Evolutionary conservation across 2,797 vertebrate genomes (phyloP).

Genomic region (Platalea minor): DNA sequence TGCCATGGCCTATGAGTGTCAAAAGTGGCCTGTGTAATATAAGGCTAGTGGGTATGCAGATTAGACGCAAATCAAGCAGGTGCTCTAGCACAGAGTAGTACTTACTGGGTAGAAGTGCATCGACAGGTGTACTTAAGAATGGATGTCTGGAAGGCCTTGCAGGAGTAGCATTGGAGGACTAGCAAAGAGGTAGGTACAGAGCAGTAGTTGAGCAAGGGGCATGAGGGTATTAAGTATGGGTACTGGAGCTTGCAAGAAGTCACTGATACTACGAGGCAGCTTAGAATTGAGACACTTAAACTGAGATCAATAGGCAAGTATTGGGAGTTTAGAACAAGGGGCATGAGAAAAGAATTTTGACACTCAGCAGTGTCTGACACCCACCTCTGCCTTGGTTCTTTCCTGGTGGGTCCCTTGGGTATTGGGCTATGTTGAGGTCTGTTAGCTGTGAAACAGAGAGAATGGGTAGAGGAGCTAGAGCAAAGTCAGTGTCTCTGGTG

Average conservation of each 20-base stretch:
- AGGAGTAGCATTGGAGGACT: not conserved
- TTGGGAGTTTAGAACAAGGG: not conserved
- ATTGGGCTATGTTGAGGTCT: not conserved
- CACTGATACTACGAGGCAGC: not conserved
- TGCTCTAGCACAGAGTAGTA: not conserved
- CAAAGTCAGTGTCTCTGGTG: not conserved
- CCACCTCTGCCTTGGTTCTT: not conserved
- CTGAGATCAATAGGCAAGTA: not conserved
- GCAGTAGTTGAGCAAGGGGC: not conserved
- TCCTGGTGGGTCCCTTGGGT: not conserved
- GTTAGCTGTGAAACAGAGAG: not conserved
- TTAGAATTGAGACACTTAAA: not conserved
- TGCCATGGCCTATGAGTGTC: not conserved
- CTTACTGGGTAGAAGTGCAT: not conserved
- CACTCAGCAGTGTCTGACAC: not conserved
- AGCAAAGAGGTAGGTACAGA: not conserved
- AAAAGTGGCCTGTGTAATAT: not conserved
- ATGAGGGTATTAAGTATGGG: not conserved
- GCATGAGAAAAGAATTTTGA: not conserved
- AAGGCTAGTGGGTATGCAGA: not conserved
- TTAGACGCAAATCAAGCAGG: not conserved
- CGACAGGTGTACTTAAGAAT: not conserved
- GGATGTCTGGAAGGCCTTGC: not conserved
- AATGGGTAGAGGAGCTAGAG: no score
- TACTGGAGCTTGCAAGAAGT: not conserved